These are phyloP conservation scores for Beris morrisii DNA, from an alignment of 2,888 invertebrate species.

Conservation along the genomic window DNA sequence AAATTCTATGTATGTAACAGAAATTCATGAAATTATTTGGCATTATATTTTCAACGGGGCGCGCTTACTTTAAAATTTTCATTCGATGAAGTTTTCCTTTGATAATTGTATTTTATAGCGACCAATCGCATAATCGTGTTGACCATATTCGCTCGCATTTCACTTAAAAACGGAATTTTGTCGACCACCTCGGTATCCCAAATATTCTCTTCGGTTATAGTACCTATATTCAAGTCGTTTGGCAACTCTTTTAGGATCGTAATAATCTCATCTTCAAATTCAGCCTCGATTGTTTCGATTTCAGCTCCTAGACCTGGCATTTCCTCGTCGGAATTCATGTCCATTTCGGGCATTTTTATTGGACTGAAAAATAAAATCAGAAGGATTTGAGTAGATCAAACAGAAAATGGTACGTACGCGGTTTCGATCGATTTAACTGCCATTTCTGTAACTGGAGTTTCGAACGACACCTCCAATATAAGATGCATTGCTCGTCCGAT, in stretches of 20 bases:
- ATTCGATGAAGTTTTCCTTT: conserved; percentile 16
- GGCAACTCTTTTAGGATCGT: conserved; percentile 15
- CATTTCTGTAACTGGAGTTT: conserved; percentile 19
- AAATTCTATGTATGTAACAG: conserved; percentile 22
- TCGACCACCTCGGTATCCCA: not conserved
- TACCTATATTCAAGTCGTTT: not conserved
- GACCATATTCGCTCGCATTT: conserved; percentile 27
- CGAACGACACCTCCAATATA: conserved; percentile 23
- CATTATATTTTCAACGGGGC: not conserved
- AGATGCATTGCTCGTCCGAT: conserved; percentile 10
- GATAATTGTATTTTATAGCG: conserved; percentile 28
- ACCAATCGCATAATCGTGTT: conserved; percentile 28
- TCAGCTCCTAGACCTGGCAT: not conserved
- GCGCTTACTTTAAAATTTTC: conserved; percentile 25
- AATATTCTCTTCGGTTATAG: not conserved
- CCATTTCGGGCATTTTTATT: not conserved
- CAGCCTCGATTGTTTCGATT: conserved; percentile 8
- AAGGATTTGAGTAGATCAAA: not conserved
- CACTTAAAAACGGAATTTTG: conserved; percentile 7
- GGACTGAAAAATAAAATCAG: not conserved
- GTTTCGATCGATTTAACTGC: not conserved
- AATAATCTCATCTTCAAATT: conserved; percentile 32
- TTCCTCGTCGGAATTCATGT: not conserved
- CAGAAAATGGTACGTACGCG: not conserved
- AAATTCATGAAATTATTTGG: not conserved